phyloP scores from a whole-genome alignment of 2,888 invertebrate species.

The Euproctis similis region DNA sequence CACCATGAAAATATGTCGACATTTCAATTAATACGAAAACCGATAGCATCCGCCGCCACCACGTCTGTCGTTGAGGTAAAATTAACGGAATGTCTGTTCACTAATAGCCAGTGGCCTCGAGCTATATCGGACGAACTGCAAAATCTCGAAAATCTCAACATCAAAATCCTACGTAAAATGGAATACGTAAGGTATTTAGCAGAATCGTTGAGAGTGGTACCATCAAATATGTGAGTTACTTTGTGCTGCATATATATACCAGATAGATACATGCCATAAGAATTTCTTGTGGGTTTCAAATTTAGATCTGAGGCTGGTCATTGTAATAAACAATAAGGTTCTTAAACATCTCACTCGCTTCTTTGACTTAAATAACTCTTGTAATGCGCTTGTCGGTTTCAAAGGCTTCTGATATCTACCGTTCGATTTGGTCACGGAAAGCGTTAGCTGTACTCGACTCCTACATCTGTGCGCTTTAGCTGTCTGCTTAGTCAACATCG shows the following conservation, averaged over 20 bases:
- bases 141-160: conserved; percentile 68
- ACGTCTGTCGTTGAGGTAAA: conserved; percentile 7
- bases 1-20: background rate
- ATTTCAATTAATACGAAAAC: conserved; percentile 3
- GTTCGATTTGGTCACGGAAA: no score
- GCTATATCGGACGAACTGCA: conserved; percentile 43
- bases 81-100: conserved; percentile 37
- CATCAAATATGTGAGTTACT: no score
- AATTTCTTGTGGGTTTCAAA: conserved; percentile 16
- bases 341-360: no score
- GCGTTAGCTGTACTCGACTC: no score
- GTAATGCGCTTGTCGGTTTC: no score
- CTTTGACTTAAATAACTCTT: no score
- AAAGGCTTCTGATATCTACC: no score
- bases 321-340: no score
- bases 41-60: no score
- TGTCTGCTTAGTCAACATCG: no score
- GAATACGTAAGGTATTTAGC: conserved; percentile 69
- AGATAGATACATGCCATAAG: conserved; percentile 26
- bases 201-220: conserved; percentile 37
- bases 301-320: no score
- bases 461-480: no score
- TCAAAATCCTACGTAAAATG: conserved; percentile 59
- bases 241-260: conserved; percentile 15
- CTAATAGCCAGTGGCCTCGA: conserved; percentile 35